These are phyloP conservation scores for Chymomyza caudatula DNA, from an alignment of 2,888 invertebrate species.

Conservation along the genomic window DNA sequence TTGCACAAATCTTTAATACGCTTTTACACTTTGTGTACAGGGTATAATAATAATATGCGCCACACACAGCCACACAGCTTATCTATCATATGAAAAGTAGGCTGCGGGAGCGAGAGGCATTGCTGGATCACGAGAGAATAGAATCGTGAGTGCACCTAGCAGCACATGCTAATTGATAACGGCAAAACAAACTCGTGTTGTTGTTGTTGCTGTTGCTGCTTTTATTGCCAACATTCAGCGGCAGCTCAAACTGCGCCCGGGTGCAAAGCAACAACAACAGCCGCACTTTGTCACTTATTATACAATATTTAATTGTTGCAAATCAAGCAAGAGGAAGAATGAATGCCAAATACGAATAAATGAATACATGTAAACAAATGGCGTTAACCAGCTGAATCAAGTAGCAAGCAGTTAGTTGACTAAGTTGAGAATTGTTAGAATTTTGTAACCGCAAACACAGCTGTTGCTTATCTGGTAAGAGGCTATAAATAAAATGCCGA, in stretches of 20 bases:
- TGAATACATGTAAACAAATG: slow-evolving; percentile 24
- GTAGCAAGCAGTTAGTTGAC: slow-evolving; percentile 14
- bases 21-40: no score
- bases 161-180: slow-evolving; percentile 37
- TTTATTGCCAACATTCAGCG: slow-evolving; percentile 8
- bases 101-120: not conserved
- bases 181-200: slow-evolving; percentile 9
- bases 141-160: slow-evolving; percentile 7
- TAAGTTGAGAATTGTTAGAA: not conserved
- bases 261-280: slow-evolving; percentile 18
- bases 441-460: not conserved
- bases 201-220: not conserved
- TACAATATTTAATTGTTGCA: slow-evolving; percentile 26
- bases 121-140: not conserved
- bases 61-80: not conserved
- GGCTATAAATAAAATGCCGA: not conserved
- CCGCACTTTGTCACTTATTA: slow-evolving; percentile 23
- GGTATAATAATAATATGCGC: no score
- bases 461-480: not conserved
- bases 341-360: not conserved
- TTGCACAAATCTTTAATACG: no score
- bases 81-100: not conserved
- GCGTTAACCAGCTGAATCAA: slow-evolving; percentile 33
- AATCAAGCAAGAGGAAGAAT: not conserved
- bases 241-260: slow-evolving; percentile 6